Percentiles rank a stretch among this genome's conserved stretches.
Evolutionary conservation across 2,888 invertebrate species (phyloP).

Genomic region (Agriotes lineatus): DNA sequence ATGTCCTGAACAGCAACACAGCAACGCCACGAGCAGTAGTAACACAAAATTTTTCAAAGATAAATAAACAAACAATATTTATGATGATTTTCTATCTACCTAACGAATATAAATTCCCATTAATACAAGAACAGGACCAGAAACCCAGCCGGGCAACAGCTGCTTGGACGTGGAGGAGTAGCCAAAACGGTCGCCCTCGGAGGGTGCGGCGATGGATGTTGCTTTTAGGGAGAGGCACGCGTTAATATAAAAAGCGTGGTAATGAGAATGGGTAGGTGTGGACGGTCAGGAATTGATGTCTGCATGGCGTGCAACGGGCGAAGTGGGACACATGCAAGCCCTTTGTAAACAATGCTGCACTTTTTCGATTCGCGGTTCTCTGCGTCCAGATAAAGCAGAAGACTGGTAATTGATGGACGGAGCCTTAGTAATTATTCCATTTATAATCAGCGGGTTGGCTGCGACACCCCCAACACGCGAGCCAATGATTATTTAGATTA

Average conservation of each 20-base stretch:
- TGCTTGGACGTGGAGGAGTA: slow-evolving; percentile 3
- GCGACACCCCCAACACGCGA: background rate
- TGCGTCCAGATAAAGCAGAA: background rate
- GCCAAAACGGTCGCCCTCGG: background rate
- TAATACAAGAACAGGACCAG: no score
- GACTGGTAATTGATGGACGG: no score
- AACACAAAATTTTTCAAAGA: no score
- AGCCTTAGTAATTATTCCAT: background rate
- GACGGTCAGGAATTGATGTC: slow-evolving; percentile 48
- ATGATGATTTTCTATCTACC: no score
- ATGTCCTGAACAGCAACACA: no score
- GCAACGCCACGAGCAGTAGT: no score
- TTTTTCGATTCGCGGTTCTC: background rate
- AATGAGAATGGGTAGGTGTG: slow-evolving; percentile 48
- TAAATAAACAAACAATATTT: no score
- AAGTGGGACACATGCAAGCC: slow-evolving; percentile 42
- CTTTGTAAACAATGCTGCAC: slow-evolving; percentile 22
- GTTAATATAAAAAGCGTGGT: slow-evolving; percentile 48
- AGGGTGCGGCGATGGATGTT: slow-evolving; percentile 33
- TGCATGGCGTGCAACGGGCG: slow-evolving; percentile 45
- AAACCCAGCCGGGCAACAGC: no score
- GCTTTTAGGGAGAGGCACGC: slow-evolving; percentile 40
- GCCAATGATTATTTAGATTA: background rate
- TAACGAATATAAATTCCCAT: no score
- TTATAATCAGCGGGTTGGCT: background rate